Base-by-base conservation (phyloP, 2,888 invertebrate species). In the Eupithecia subfuscata region DNA sequence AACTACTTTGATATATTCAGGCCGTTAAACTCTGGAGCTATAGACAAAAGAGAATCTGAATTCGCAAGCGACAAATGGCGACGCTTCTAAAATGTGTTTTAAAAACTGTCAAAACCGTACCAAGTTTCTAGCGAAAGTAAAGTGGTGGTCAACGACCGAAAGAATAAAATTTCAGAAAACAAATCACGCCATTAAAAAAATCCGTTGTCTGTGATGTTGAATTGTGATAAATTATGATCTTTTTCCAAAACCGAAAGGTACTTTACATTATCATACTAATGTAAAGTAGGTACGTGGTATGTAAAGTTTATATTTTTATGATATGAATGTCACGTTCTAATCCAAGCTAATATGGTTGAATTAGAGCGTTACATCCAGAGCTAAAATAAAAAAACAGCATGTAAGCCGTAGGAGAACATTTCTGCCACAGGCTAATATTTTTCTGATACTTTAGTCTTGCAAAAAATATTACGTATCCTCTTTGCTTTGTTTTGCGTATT, bases 11-110 rank as follows among this genome's bases (percentile, higher is more conserved):
- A 68, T 74, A 72, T 76, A 77, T 71, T 70, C 82, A 85, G 85
- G 86, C 83, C 85, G 83, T 86, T 88, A 87, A 85, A 88, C 86
- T 83, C 71, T 71, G 67, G 37, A 40, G 18, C 70, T 40, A 5
- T 68, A 68, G 68, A 68, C 68, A 68, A 68, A n/a, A n/a, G 40
- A 22, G 14, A 12, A n/a, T 14, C n/a, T 14, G 65, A 65, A 40
- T 37, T 65, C 65, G 67, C 43, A n/a, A n/a, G 37, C n/a, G n/a
- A n/a, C 7, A 37, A 52, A 52, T 18, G 52, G 14, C 5, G 9
- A n/a, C 2, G 52, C 2, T 52, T n/a, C 8, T 43, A 16, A 43
- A 45, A 45, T 16, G 16, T 14, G 14, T 43, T 43, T 43, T 43
- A 43, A 43, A 43, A 43, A 14, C n/a, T n/a, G n/a, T n/a, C n/a